Base-by-base conservation (phyloP, 2,888 invertebrate genomes). In the Aelia acuminata region DNA sequence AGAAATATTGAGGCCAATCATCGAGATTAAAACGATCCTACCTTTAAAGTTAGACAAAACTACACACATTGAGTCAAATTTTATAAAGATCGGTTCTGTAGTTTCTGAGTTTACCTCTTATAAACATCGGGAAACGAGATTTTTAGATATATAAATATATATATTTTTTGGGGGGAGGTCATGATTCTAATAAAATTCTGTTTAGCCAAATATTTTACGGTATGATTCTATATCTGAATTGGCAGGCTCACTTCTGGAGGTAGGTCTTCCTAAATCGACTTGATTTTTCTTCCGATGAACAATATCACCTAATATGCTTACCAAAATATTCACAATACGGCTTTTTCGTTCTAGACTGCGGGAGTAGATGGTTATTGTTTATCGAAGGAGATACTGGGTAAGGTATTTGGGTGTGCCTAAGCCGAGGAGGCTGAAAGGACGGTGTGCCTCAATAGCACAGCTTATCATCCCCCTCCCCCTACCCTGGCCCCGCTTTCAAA, bases 381-480 rank as follows among this genome's bases (percentile, higher is more conserved):
- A 35, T 35, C 31, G 31, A 70, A 18, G 18, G 31, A 35, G 18
- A 70, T 31, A 70, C 31, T 35, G 3, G 26, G 3, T 1, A 1
- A 22, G 70, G 35, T 35, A 18, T 10, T 43, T 43, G 43, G 43
- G 10, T 7, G 10, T 43, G 35, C 20, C 75, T 39, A 10, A 43
- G 43, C 43, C 22, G 43, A 31, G n/a, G 13, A 3, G 20, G 43
- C 47, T 80, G 43, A 80, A 80, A 43, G 80, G 80, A 10, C 80
- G 13, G 5, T 11, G 3, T n/a, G 3, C 43, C 13, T 80, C 43
- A 47, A 80, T 47, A n/a, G 80, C 18, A 15, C 75, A 3, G 39
- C 80, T 80, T 80, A 80, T 80, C 80, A 80, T 80, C 39, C n/a
- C 20, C 43, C 13, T 39, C 39, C 4, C 75, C n/a, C 43, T 80